These are phyloP conservation scores for Dilophus febrilis DNA, from an alignment of 2,888 invertebrate genomes.

Conservation along the genomic window DNA sequence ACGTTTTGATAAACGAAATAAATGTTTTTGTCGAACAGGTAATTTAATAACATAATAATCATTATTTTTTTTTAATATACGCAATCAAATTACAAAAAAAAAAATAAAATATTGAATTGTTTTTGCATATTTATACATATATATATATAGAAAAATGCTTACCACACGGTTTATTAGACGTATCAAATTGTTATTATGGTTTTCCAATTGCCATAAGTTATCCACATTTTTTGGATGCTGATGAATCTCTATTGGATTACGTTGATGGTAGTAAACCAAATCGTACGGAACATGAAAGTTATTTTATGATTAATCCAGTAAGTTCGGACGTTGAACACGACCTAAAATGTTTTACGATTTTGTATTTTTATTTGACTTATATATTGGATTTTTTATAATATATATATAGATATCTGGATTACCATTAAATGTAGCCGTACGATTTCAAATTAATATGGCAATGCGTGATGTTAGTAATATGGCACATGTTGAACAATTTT, in stretches of 20 bases:
- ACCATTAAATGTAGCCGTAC: conserved; percentile 58
- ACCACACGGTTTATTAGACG: conserved; percentile 60
- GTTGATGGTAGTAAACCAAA: conserved; percentile 52
- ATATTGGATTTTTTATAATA: neutral
- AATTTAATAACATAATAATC: conserved; percentile 10
- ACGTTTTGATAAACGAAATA: conserved; percentile 47
- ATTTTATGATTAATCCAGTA: conserved; percentile 65
- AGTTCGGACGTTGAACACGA: no score
- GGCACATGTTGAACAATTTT: conserved; percentile 46
- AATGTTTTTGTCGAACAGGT: conserved; percentile 64
- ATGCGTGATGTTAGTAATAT: conserved; percentile 50
- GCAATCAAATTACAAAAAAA: neutral
- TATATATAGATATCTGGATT: conserved; percentile 46
- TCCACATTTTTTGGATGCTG: conserved; percentile 70
- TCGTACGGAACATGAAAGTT: conserved; percentile 44
- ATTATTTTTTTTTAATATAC: neutral
- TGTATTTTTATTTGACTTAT: no score
- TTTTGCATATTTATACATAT: conserved; percentile 37
- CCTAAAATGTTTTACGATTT: no score
- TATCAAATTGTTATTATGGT: conserved; percentile 75
- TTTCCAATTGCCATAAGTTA: conserved; percentile 79
- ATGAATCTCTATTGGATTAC: conserved; percentile 41
- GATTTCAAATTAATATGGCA: conserved; percentile 78
- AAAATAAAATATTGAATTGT: conserved; percentile 48
- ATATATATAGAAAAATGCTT: conserved; percentile 41